Percentiles rank a stretch among this genome's conserved stretches.
Conservation (phyloP, 2,888 invertebrate genomes). For the Hypena proboscidalis region DNA sequence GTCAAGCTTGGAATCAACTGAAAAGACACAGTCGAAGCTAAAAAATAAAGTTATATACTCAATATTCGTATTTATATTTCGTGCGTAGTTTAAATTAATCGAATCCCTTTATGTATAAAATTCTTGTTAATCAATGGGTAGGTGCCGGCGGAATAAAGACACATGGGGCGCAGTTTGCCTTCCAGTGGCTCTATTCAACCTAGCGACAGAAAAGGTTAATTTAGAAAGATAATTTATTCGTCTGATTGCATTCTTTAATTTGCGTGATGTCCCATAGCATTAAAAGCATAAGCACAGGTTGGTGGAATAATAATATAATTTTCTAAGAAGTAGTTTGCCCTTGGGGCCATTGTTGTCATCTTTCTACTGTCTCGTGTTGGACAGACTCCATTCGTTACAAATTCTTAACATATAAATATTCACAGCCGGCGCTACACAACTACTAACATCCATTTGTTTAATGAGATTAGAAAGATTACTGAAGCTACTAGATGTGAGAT, state of each 20-base stretch:
- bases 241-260: constrained; percentile 54
- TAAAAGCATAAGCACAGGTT: constrained; percentile 56
- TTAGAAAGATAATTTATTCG: constrained; percentile 59
- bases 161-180: constrained; percentile 32
- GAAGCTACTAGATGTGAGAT: constrained; percentile 10
- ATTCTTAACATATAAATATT: constrained; percentile 63
- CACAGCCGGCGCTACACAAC: constrained; percentile 30
- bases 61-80: no score
- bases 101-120: constrained; percentile 8
- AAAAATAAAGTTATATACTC: no score
- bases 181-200: constrained; percentile 24
- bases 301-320: constrained; percentile 72
- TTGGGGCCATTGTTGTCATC: constrained; percentile 60
- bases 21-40: not conserved
- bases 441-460: constrained; percentile 41
- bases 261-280: constrained; percentile 61
- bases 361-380: constrained; percentile 64
- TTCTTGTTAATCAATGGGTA: constrained; percentile 14
- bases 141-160: constrained; percentile 25
- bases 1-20: not conserved
- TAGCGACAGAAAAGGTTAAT: constrained; percentile 48
- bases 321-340: constrained; percentile 57
- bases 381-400: constrained; percentile 73
- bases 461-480: constrained; percentile 33
- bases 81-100: no score